Evolutionary conservation across 2,888 invertebrate genomes (phyloP), one percentile per base, ranked within the genome.

Genomic region (Taenaris catops): DNA sequence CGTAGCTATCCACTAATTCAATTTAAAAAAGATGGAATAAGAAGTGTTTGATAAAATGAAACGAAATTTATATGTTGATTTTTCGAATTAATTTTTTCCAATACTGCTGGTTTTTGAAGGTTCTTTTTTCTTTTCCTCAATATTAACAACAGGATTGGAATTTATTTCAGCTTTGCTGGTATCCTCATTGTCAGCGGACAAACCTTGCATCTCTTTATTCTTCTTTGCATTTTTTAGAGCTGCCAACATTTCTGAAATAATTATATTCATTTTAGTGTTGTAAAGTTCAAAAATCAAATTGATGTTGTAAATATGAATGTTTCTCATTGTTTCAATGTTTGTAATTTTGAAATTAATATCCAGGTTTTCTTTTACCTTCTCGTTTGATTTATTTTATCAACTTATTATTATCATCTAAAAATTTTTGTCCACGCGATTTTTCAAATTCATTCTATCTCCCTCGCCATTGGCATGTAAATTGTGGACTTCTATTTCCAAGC

Each of bases 191-290:
- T 16, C 41, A 38, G 40, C 43, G 4, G 42, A 28, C 3, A 50
- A 37, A n/a, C 45, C 47, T 24, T 46, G 27, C 8, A 48, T 53
- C 6, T 64, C 57, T 42, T 64, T 69, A 6, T 60, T 63, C 48
- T 76, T 72, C 49, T 78, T 79, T 5, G 76, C 73, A 34, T 70
- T 67, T 45, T 72, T 76, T 26, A 81, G 45, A 8, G 75, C 73
- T 12, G 46, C 44, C 29, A 81, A 46, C 78, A 81, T 80, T 62
- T 81, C 80, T 80, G 53, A 3, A 61, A 54, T 10, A 35, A 7
- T 31, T 20, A 31, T 9, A 18, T 9, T 18, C 6, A 17, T 6
- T 11, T 1, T 17, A 6, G 6, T 6, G 6, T 17, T 17, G 6
- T 16, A n/a, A n/a, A n/a, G n/a, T n/a, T n/a, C n/a, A n/a, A n/a